phyloP scores from a whole-genome alignment of 2,888 invertebrate genomes.

The Epinotia ramella region DNA sequence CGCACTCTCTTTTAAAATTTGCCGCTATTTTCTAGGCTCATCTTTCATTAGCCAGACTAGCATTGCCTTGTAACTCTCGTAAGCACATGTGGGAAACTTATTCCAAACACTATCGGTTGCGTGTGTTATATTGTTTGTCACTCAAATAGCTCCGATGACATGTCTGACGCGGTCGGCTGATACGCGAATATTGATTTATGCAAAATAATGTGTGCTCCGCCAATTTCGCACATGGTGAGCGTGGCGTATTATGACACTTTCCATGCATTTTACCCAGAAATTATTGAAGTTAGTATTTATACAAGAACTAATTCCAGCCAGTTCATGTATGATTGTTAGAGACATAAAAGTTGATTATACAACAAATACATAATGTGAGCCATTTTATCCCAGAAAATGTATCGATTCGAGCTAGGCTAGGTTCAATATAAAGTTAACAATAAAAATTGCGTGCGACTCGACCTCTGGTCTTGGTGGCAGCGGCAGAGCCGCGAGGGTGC shows the following conservation, averaged over 20 bases:
- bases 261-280: background rate
- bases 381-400: too few species aligned
- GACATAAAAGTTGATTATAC: too few species aligned
- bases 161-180: slow-evolving; percentile 27
- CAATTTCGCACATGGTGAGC: slow-evolving; percentile 30
- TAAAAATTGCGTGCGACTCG: too few species aligned
- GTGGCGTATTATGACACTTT: slow-evolving; percentile 1
- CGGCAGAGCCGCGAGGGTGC: too few species aligned
- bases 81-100: background rate
- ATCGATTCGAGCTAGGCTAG: too few species aligned
- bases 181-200: slow-evolving; percentile 43
- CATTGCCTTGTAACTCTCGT: background rate
- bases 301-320: too few species aligned
- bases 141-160: slow-evolving; percentile 41
- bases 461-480: too few species aligned
- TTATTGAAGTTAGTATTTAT: background rate
- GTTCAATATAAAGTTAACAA: too few species aligned
- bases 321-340: too few species aligned
- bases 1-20: too few species aligned
- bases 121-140: slow-evolving; percentile 31
- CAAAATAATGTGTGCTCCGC: slow-evolving; percentile 39
- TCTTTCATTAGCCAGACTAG: background rate
- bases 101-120: background rate
- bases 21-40: too few species aligned
- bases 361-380: too few species aligned